These are phyloP conservation scores for Brachionus koreanus DNA, from an alignment of 1,140 invertebrate species.

Conservation along the genomic window DNA sequence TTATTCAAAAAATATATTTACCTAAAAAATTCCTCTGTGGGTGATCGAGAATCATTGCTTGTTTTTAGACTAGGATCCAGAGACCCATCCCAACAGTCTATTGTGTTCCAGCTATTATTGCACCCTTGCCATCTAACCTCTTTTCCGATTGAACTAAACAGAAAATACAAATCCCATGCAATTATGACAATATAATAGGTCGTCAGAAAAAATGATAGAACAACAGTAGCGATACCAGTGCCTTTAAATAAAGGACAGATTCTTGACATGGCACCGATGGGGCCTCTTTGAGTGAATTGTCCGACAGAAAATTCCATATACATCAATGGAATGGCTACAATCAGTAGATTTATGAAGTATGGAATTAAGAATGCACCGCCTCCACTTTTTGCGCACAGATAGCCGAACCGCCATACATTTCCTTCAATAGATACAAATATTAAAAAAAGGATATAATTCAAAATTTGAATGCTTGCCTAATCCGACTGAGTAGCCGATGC, in stretches of 20 bases:
- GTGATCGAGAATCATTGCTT: not conserved
- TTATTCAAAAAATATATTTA: not conserved
- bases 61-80: not conserved
- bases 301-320: slow-evolving; percentile 88
- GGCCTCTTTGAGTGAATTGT: slow-evolving; percentile 53
- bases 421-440: not conserved
- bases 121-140: slow-evolving; percentile 79
- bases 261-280: slow-evolving; percentile 22
- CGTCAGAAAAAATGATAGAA: slow-evolving; percentile 92
- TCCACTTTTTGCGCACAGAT: slow-evolving; percentile 85
- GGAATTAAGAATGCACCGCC: slow-evolving; percentile 92
- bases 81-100: slow-evolving; percentile 46
- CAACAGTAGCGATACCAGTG: slow-evolving; percentile 55
- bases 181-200: slow-evolving; percentile 76
- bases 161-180: slow-evolving; percentile 78
- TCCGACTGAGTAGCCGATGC: slow-evolving; percentile 45
- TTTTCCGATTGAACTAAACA: slow-evolving; percentile 77
- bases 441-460: not conserved
- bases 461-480: slow-evolving; percentile 6
- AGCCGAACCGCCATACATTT: slow-evolving; percentile 64
- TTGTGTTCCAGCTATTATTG: slow-evolving; percentile 75
- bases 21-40: slow-evolving; percentile 29
- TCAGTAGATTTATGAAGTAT: slow-evolving; percentile 85
- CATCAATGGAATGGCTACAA: slow-evolving; percentile 88
- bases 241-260: slow-evolving; percentile 48